Evolutionary conservation across 2,113 vertebrate species (phyloP), one percentile per base, ranked within the genome.

Genomic region (Catharus bicknelli): DNA sequence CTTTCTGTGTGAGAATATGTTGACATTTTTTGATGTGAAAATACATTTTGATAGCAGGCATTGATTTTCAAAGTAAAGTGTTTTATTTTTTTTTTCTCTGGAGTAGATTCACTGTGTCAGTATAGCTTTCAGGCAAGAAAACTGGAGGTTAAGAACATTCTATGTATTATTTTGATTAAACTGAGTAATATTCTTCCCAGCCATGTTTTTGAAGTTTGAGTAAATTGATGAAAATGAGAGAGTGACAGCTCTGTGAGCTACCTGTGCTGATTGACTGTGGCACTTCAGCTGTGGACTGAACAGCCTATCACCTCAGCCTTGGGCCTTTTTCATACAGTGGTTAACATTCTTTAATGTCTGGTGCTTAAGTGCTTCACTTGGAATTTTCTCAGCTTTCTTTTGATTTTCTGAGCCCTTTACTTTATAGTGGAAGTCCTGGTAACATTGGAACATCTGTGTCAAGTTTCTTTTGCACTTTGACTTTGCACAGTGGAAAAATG

Each of bases 391-490:
- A 79, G 27, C 40, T 76, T 94, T 72, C 53, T 84, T 57, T 70
- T 34, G 54, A 54, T 79, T 92, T n/a, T 63, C 43, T 51, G 9
- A 73, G 34, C 50, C 29, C 88, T 95, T 79, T 51, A 30, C 26
- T 88, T 79, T 34, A 5, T 50, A 51, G 8, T 26, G 26, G 40
- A 77, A 67, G 10, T 79, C 17, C 34, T 68, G 36, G 21, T 81
- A 81, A 53, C 0, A 0, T 9, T 69, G 55, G 13, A 77, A 75
- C 36, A 42, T 80, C 27, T 29, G 6, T 59, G 40, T 75, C 27
- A 68, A 55, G n/a, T 82, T 93, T 92, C 26, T 92, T 92, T 68
- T 79, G n/a, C 74, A 64, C 16, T 92, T 72, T 61, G 84, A 54
- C 58, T 84, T 81, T 11, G 1, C 47, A 68, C 2, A 32, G 19